Evolutionary conservation across 2,113 vertebrate genomes (phyloP).

Genomic region (Euleptes europaea): DNA sequence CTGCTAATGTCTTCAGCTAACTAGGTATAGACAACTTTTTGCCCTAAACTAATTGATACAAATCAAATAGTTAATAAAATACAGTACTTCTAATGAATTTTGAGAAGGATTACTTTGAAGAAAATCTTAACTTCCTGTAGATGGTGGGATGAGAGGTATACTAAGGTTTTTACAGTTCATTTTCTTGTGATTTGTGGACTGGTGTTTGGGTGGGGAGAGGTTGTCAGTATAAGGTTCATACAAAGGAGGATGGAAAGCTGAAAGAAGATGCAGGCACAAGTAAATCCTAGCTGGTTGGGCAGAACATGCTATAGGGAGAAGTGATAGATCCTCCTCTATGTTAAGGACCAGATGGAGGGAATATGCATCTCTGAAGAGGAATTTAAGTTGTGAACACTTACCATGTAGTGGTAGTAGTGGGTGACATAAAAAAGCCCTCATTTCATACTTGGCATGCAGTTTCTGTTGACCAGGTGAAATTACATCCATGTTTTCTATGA

Average conservation of each 20-base stretch:
- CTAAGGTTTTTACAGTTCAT: not conserved
- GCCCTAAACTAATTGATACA: not conserved
- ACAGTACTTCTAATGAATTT: not conserved
- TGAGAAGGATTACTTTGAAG: not conserved
- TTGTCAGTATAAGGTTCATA: not conserved
- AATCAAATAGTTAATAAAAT: not conserved
- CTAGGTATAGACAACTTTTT: not conserved
- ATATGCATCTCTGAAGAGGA: not conserved
- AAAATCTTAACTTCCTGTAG: not conserved
- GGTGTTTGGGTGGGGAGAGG: not conserved
- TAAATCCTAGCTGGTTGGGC: not conserved
- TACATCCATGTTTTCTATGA: not conserved
- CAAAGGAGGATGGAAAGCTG: not conserved
- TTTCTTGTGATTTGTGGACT: not conserved
- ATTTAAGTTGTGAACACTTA: not conserved
- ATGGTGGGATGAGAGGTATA: not conserved
- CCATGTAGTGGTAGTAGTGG: not conserved
- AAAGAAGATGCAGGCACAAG: not conserved
- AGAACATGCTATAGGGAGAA: not conserved
- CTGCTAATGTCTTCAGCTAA: not conserved
- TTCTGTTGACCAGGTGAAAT: not conserved
- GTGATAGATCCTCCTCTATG: not conserved
- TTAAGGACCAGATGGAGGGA: not conserved
- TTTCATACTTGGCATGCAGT: not conserved
- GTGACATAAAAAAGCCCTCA: not conserved